These are phyloP conservation scores for Ellobium chinense DNA, from an alignment of 2,888 invertebrate species.

Conservation along the genomic window DNA sequence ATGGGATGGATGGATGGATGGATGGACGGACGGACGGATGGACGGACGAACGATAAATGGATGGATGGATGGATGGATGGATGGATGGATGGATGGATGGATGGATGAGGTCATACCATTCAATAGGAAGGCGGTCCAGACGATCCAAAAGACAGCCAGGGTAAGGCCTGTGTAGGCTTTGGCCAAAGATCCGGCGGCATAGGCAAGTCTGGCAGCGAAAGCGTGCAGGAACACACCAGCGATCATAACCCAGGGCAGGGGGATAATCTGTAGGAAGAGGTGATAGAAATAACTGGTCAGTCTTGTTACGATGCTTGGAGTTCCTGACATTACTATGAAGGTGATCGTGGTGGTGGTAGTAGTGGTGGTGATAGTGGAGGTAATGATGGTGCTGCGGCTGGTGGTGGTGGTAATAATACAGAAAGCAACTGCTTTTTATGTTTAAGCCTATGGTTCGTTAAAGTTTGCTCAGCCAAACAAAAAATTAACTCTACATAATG, in stretches of 20 bases:
- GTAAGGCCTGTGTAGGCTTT: conserved; percentile 54
- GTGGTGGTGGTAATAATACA: too few relatives aligned
- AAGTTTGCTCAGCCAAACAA: too few relatives aligned
- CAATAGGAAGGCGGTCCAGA: conserved; percentile 56
- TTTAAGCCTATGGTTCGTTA: too few relatives aligned
- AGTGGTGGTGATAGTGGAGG: too few relatives aligned
- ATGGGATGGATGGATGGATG: background rate
- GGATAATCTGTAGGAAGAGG: background rate
- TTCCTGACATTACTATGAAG: background rate
- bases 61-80: background rate
- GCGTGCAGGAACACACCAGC: conserved; percentile 59
- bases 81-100: background rate
- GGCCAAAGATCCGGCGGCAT: conserved; percentile 57
- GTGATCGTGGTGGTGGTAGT: too few relatives aligned
- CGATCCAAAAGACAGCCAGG: conserved; percentile 54
- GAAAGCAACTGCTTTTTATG: too few relatives aligned
- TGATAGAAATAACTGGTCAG: background rate
- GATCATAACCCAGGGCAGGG: conserved; percentile 56
- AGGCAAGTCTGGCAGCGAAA: conserved; percentile 57
- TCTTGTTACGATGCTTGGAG: background rate
- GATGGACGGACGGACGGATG: background rate
- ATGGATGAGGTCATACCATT: conserved; percentile 37
- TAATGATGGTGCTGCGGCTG: too few relatives aligned
- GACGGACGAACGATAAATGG: background rate
- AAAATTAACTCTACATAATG: too few relatives aligned